Evolutionary conservation across 2,113 vertebrate genomes (phyloP).

Genomic region (Bos indicus): DNA sequence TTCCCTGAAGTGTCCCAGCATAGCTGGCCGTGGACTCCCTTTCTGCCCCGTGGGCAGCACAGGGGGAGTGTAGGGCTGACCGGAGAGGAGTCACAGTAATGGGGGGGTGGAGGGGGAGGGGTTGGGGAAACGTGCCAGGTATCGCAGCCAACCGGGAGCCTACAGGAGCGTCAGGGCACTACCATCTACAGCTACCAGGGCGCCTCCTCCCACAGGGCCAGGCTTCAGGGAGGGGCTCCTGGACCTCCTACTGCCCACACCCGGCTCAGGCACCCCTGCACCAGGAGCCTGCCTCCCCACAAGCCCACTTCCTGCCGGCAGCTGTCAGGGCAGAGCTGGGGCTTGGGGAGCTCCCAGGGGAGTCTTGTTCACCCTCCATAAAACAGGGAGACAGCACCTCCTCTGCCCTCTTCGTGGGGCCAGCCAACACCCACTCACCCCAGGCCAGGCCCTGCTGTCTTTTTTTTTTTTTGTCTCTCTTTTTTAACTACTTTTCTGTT

Average conservation of each 20-base stretch:
- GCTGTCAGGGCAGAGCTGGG: background rate
- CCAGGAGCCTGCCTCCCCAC: too few species aligned
- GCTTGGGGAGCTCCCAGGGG: background rate
- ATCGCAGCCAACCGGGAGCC: too few species aligned
- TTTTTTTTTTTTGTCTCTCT: background rate
- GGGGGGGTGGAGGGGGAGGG: rapidly evolving
- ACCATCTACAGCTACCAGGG: background rate
- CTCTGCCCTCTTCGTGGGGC: background rate
- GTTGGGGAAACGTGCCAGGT: background rate
- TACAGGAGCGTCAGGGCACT: background rate
- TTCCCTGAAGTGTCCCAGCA: background rate
- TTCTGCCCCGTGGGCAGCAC: background rate
- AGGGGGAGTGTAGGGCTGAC: background rate
- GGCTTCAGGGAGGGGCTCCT: background rate
- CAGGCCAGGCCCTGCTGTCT: background rate
- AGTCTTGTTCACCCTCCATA: background rate
- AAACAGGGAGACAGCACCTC: rapidly evolving
- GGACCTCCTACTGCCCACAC: background rate
- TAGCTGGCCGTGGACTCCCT: rapidly evolving
- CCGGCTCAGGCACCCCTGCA: background rate
- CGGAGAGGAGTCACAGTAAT: background rate
- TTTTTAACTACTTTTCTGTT: background rate
- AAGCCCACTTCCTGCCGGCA: background rate
- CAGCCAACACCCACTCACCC: background rate
- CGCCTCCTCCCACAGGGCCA: background rate